Percentiles rank a stretch among this genome's conserved stretches.
These are phyloP conservation scores for Cyprinella venusta DNA, from an alignment of 2,797 vertebrate genomes.

Conservation along the genomic window DNA sequence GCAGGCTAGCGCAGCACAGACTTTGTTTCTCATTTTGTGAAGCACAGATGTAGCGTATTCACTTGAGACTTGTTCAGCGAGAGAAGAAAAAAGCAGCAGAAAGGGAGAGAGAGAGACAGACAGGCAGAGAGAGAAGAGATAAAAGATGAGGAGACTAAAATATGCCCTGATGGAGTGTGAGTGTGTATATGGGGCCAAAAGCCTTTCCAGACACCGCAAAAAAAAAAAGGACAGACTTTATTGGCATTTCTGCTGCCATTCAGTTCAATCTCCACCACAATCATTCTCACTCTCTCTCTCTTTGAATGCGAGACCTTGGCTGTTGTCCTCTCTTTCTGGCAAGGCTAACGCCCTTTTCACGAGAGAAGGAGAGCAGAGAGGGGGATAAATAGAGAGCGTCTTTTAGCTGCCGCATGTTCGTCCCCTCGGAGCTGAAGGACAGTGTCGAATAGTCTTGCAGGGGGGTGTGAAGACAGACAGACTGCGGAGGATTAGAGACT, in stretches of 20 bases:
- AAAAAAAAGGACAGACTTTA: slow-evolving; percentile 36
- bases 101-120: not conserved
- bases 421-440: slow-evolving; percentile 62
- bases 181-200: slow-evolving; percentile 16
- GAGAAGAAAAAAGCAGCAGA: slow-evolving; percentile 19
- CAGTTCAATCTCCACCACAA: slow-evolving; percentile 47
- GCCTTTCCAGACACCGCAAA: slow-evolving; percentile 22
- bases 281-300: slow-evolving; percentile 48
- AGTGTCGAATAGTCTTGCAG: slow-evolving; percentile 55
- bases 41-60: slow-evolving; percentile 53
- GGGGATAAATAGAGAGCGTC: slow-evolving; percentile 52
- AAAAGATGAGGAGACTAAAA: slow-evolving; percentile 41
- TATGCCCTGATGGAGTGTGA: slow-evolving; percentile 36
- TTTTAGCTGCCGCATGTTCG: slow-evolving; percentile 57
- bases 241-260: slow-evolving; percentile 30
- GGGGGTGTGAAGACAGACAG: slow-evolving; percentile 51
- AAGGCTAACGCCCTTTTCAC: slow-evolving; percentile 45
- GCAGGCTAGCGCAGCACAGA: slow-evolving; percentile 10
- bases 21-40: slow-evolving; percentile 46
- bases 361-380: slow-evolving; percentile 37
- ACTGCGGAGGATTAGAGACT: slow-evolving; percentile 48
- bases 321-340: slow-evolving; percentile 41
- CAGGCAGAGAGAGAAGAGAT: slow-evolving; percentile 24
- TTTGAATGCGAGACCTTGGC: slow-evolving; percentile 56
- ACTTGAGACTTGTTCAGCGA: slow-evolving; percentile 40